A percentile compares a stretch with the other conserved stretches of the same genome.
Evolutionary conservation across 2,113 vertebrate species (phyloP).

Genomic region (Talpa occidentalis): DNA sequence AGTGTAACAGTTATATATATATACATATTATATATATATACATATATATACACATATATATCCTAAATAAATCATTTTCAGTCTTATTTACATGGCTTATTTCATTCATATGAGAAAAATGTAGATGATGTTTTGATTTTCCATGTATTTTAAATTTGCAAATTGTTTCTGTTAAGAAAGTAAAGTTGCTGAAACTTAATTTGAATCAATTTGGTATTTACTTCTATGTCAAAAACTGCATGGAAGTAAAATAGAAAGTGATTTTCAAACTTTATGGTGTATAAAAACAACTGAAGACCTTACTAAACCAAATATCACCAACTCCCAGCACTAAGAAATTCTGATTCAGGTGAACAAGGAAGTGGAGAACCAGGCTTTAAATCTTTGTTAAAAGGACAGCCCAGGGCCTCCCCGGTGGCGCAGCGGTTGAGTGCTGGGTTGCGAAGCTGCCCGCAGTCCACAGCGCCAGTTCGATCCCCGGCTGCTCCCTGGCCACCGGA

Average conservation of each 20-base stretch:
- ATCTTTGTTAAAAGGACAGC: background rate
- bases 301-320: background rate
- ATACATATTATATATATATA: no score
- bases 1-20: no score
- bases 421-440: no score
- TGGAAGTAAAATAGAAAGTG: background rate
- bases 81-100: background rate
- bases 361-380: background rate
- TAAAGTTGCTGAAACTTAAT: constrained; percentile 42
- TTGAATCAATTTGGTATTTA: constrained; percentile 20
- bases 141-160: background rate
- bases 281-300: background rate
- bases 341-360: background rate
- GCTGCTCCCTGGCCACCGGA: no score
- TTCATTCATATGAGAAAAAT: constrained; percentile 16
- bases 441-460: no score
- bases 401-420: no score
- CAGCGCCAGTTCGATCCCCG: no score
- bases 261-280: background rate
- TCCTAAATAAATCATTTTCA: constrained; percentile 16
- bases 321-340: background rate
- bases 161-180: background rate
- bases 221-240: background rate
- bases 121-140: background rate
- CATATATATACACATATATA: background rate